A percentile compares a stretch with the other conserved stretches of the same genome.
phyloP scores from a whole-genome alignment of 2,797 vertebrate genomes.

The Dallia pectoralis region DNA sequence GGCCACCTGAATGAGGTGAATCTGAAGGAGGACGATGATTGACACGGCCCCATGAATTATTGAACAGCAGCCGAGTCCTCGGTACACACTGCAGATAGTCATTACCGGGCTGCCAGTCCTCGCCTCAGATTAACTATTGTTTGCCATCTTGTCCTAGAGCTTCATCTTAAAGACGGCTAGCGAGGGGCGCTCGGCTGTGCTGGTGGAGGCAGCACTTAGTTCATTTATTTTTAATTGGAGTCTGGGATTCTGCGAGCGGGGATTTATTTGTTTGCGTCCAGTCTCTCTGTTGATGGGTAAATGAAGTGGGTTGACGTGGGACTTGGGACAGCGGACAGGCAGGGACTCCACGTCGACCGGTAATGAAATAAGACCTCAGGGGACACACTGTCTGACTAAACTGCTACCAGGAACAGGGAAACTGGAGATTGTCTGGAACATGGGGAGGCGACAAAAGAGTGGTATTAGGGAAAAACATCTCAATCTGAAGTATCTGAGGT shows the following conservation, averaged over 20 bases:
- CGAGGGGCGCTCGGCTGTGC: neutral
- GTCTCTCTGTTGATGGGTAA: neutral
- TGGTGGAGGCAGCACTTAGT: slow-evolving; percentile 4
- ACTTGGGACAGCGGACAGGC: neutral
- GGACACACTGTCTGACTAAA: neutral
- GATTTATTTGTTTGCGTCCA: slow-evolving; percentile 5
- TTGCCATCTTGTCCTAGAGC: slow-evolving; percentile 10
- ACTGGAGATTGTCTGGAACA: slow-evolving; percentile 19
- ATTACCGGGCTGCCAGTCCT: slow-evolving; percentile 25
- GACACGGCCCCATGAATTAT: slow-evolving; percentile 30
- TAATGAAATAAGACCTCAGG: neutral
- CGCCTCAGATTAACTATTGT: slow-evolving; percentile 19
- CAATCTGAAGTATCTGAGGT: neutral
- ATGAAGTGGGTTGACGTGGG: neutral
- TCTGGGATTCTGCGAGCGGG: slow-evolving; percentile 7
- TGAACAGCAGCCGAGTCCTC: slow-evolving; percentile 18
- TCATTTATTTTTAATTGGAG: slow-evolving; percentile 16
- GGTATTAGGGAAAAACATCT: neutral
- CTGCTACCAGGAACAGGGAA: neutral
- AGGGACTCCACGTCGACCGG: neutral
- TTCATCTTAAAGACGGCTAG: neutral
- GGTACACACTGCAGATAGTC: slow-evolving; percentile 7
- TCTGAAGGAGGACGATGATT: slow-evolving; percentile 27
- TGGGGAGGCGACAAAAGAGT: slow-evolving; percentile 14
- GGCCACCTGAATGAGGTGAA: neutral